phyloP scores from a whole-genome alignment of 2,797 vertebrate genomes.

The Triplophysa bombifrons region DNA sequence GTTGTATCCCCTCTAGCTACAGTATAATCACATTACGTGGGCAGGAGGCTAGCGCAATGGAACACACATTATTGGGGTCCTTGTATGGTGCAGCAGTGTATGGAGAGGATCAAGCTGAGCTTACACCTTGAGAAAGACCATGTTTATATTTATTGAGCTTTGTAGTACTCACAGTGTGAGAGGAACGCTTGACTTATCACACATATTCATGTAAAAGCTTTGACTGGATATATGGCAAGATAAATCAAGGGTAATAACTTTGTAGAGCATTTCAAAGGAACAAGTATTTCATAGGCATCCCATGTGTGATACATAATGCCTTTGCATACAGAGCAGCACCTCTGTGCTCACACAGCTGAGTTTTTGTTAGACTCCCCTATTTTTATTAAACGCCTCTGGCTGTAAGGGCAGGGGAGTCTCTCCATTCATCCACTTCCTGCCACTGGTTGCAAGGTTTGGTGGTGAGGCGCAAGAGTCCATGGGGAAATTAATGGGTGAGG shows the following conservation, averaged over 20 bases:
- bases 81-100: slow-evolving; percentile 41
- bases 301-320: slow-evolving; percentile 31
- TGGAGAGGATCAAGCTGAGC: slow-evolving; percentile 6
- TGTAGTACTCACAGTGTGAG: slow-evolving; percentile 43
- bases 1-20: too few relatives aligned
- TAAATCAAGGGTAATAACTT: slow-evolving; percentile 24
- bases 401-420: slow-evolving; percentile 41
- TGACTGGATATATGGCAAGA: slow-evolving; percentile 53
- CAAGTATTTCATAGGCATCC: slow-evolving; percentile 5
- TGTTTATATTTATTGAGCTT: slow-evolving; percentile 47
- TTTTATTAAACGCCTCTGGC: slow-evolving; percentile 46
- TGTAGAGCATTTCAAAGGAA: slow-evolving; percentile 24
- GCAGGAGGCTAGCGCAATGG: not conserved
- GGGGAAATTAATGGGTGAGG: slow-evolving; percentile 54
- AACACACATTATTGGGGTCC: slow-evolving; percentile 5
- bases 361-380: slow-evolving; percentile 37
- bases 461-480: slow-evolving; percentile 44
- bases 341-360: slow-evolving; percentile 22
- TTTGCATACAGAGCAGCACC: slow-evolving; percentile 35
- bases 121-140: slow-evolving; percentile 52
- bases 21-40: not conserved
- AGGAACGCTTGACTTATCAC: slow-evolving; percentile 29
- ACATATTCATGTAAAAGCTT: slow-evolving; percentile 38
- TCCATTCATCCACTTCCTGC: slow-evolving; percentile 48
- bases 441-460: slow-evolving; percentile 37